These are phyloP conservation scores for Drosophila demipolita DNA, from an alignment of 2,888 invertebrate genomes.

Conservation along the genomic window DNA sequence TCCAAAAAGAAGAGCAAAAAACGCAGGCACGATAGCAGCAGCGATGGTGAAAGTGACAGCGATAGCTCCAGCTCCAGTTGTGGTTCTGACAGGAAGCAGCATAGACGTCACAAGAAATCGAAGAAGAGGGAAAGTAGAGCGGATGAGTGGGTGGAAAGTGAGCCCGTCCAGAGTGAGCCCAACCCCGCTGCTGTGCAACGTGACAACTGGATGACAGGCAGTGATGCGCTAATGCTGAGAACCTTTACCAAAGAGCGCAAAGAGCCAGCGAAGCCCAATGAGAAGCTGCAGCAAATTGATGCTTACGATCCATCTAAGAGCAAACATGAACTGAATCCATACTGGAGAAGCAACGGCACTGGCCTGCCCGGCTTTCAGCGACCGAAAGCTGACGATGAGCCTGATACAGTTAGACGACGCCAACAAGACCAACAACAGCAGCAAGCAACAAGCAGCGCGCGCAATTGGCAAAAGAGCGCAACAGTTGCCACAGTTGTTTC, in stretches of 20 bases:
- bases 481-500: background rate
- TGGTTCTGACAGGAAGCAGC: slow-evolving; percentile 37
- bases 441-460: slow-evolving; percentile 1
- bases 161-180: slow-evolving; percentile 15
- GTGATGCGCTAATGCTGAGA: slow-evolving; percentile 83
- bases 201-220: slow-evolving; percentile 92
- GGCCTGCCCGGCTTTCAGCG: slow-evolving; percentile 89
- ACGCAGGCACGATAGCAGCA: slow-evolving; percentile 21
- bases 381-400: slow-evolving; percentile 84
- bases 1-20: slow-evolving; percentile 55
- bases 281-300: slow-evolving; percentile 86
- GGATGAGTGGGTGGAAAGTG: slow-evolving; percentile 89
- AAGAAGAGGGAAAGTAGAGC: slow-evolving; percentile 20
- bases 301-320: slow-evolving; percentile 90
- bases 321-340: slow-evolving; percentile 93
- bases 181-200: slow-evolving; percentile 83
- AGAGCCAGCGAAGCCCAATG: slow-evolving; percentile 85
- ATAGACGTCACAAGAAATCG: slow-evolving; percentile 36
- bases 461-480: slow-evolving; percentile 49
- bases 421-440: slow-evolving; percentile 6
- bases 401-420: slow-evolving; percentile 10
- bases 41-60: slow-evolving; percentile 30
- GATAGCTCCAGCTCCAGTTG: slow-evolving; percentile 42
- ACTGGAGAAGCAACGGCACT: slow-evolving; percentile 95
- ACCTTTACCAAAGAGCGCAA: slow-evolving; percentile 84